A percentile compares a stretch with the other conserved stretches of the same genome.
phyloP scores from a whole-genome alignment of 2,888 invertebrate species.

The Glyphotaelius pellucidus region DNA sequence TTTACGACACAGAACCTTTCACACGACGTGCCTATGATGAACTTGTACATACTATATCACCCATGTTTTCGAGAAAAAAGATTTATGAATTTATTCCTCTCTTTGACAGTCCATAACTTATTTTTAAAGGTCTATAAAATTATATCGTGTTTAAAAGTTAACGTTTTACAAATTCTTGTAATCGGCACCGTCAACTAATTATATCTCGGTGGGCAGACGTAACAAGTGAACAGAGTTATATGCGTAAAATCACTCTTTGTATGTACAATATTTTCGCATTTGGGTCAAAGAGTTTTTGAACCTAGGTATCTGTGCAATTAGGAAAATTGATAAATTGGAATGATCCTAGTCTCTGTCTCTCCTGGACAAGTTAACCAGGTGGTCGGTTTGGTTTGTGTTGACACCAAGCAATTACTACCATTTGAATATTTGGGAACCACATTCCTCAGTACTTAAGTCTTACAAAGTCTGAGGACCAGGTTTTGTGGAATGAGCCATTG shows the following conservation, averaged over 20 bases:
- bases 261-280: too few relatives aligned
- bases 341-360: neutral
- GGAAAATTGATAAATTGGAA: neutral
- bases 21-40: neutral
- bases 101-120: neutral
- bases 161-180: neutral
- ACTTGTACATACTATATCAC: neutral
- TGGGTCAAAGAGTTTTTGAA: too few relatives aligned
- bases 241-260: too few relatives aligned
- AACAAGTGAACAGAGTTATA: too few relatives aligned
- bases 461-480: neutral
- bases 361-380: neutral
- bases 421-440: neutral
- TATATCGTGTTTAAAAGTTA: neutral
- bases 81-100: neutral
- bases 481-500: neutral
- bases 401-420: neutral
- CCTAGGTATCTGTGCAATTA: neutral
- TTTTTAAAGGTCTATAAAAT: neutral
- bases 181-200: neutral
- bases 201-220: neutral
- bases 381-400: neutral
- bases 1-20: neutral
- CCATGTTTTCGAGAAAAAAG: too few relatives aligned
- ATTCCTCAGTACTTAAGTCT: neutral